These are phyloP conservation scores for Ceyx margarethae DNA, from an alignment of 2,113 vertebrate genomes.

Conservation along the genomic window DNA sequence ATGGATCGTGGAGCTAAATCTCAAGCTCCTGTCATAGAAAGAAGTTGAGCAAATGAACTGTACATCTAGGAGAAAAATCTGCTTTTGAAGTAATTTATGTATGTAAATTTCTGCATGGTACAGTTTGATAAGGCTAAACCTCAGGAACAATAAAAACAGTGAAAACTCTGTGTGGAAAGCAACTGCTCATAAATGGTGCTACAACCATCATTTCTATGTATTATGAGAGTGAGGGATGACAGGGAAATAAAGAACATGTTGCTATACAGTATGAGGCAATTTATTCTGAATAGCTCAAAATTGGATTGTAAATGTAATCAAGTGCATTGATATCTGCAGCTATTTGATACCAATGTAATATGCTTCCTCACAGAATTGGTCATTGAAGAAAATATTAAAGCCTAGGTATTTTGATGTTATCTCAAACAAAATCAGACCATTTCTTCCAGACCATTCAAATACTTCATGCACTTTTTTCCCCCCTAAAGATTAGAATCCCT, in stretches of 20 bases:
- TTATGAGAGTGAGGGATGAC: constrained; percentile 31
- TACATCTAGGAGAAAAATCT: constrained; percentile 41
- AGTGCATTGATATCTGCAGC: constrained; percentile 55
- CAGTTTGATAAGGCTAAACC: constrained; percentile 27
- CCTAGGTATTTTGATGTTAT: constrained; percentile 25
- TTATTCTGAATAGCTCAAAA: constrained; percentile 62
- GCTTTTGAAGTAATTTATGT: constrained; percentile 26
- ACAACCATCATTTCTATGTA: constrained; percentile 30
- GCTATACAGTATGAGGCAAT: constrained; percentile 30
- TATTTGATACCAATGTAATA: constrained; percentile 7
- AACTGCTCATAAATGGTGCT: constrained; percentile 18
- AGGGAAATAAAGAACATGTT: constrained; percentile 44
- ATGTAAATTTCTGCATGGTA: constrained; percentile 37
- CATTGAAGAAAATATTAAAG: constrained; percentile 49
- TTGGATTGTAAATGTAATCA: constrained; percentile 69
- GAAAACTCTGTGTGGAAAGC: not conserved
- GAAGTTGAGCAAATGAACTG: constrained; percentile 28
- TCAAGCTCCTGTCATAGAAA: constrained; percentile 10
- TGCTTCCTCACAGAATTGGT: constrained; percentile 41
- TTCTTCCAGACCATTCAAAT: constrained; percentile 5
- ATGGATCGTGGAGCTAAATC: not conserved
- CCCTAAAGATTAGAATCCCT: not conserved
- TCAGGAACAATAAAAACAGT: not conserved
- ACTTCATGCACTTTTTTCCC: not conserved
- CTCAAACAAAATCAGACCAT: constrained; percentile 32